Conservation (phyloP, 2,888 invertebrate genomes). For the Chydorus sphaericus region DNA sequence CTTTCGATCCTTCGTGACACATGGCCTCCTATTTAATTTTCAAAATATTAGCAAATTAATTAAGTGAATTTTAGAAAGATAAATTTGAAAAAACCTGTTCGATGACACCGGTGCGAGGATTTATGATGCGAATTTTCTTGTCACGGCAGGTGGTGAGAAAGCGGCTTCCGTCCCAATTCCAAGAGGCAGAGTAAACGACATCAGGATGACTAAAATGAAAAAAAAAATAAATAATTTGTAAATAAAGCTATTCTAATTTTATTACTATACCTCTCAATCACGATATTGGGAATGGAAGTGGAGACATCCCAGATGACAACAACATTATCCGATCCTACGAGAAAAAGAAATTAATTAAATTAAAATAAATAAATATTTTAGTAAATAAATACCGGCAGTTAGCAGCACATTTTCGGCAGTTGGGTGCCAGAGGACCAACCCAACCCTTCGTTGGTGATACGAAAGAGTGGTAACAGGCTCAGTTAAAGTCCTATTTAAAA, state of each 20-base stretch:
- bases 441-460: constrained; percentile 82
- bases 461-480: constrained; percentile 86
- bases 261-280: too few species aligned
- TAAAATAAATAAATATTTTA: neutral
- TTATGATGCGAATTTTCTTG: constrained; percentile 82
- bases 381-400: constrained; percentile 53
- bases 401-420: constrained; percentile 87
- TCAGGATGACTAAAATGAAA: constrained; percentile 90
- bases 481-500: constrained; percentile 54
- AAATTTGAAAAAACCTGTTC: constrained; percentile 25
- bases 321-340: constrained; percentile 68
- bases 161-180: constrained; percentile 90
- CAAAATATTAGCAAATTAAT: neutral
- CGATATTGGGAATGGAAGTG: constrained; percentile 69
- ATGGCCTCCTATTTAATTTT: constrained; percentile 50
- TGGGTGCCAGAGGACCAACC: constrained; percentile 91
- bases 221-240: too few species aligned
- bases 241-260: too few species aligned
- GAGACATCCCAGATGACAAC: constrained; percentile 86
- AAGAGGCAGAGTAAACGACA: constrained; percentile 87
- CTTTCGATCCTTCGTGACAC: constrained; percentile 85
- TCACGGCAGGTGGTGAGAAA: constrained; percentile 92
- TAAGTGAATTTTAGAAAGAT: neutral
- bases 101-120: constrained; percentile 74
- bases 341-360: neutral